Base-by-base conservation (phyloP, 2,113 vertebrate species). In the Geococcyx californianus region DNA sequence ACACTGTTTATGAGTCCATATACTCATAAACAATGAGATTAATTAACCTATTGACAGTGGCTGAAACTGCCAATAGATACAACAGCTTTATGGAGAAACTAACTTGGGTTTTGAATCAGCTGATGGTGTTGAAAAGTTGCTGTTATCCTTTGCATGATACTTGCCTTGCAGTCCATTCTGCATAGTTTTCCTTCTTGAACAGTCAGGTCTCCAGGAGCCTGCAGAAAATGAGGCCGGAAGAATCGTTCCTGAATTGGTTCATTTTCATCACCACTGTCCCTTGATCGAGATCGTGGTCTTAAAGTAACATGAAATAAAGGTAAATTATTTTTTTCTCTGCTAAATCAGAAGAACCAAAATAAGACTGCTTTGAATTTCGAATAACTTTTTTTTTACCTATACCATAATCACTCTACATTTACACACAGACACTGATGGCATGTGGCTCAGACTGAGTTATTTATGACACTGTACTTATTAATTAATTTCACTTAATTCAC, bases 91-190 rank as follows among this genome's bases (percentile, higher is more conserved):
- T 49, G 74, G 73, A 74, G 14, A 83, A 64, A 42, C 55, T 13
- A 34, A 6, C 29, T 45, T 68, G 75, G 2, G 1, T 58, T 86
- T 33, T 52, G 64, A 84, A 52, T 42, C 68, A 70, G 72, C 51
- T 49, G 15, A 69, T 4, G 10, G 70, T 75, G 47, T 1, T 2
- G 14, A 34, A 59, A 62, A 54, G 62, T 16, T 16, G 40, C 62
- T n/a, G 54, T 42, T 51, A 3, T 8, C 81, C 74, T 44, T 34
- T 11, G 42, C 2, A 1, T 20, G 47, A n/a, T 47, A 84, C 97
- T 97, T 97, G 99, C 99, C 98, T 99, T 99, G 97, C 99, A 99
- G 97, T 99, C 99, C 99, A 99, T 99, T 87, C 99, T 97, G 94
- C 99, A 99, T 8, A 99, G 98, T 44, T 98, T 98, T 47, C 99